Evolutionary conservation across 30 jellyfish, hydroid and myxozoan genomes (phyloP).

Genomic region (Aurelia sp.): DNA sequence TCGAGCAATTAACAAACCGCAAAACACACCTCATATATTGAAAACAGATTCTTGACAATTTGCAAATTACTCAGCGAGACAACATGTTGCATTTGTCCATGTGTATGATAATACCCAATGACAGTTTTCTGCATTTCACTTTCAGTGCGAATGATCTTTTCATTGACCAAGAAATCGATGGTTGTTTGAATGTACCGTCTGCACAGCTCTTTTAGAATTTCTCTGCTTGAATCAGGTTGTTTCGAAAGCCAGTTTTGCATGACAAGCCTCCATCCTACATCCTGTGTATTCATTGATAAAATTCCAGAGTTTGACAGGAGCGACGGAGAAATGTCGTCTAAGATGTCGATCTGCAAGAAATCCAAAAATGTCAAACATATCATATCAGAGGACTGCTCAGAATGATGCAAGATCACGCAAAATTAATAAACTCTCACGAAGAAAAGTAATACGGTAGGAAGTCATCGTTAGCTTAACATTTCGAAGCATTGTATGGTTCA

Average conservation of each 20-base stretch:
- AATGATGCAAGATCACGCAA: no score
- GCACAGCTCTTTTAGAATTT: constrained; percentile 39
- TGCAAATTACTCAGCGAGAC: constrained; percentile 27
- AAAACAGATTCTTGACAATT: constrained; percentile 50
- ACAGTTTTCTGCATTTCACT: constrained; percentile 21
- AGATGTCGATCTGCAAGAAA: constrained; percentile 41
- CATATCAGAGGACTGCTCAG: no score
- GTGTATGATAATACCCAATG: constrained; percentile 49
- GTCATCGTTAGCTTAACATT: no score
- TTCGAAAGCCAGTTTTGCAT: constrained; percentile 62
- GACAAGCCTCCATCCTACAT: constrained; percentile 61
- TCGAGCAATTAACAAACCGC: constrained; percentile 16
- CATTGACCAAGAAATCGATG: constrained; percentile 44
- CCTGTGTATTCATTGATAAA: constrained; percentile 32
- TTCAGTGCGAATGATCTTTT: constrained; percentile 37
- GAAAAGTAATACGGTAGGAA: no score
- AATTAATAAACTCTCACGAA: no score
- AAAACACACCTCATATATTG: constrained; percentile 58
- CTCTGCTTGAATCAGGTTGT: constrained; percentile 51
- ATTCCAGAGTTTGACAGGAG: constrained; percentile 59
- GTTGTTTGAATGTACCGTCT: constrained; percentile 56
- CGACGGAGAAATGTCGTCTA: constrained; percentile 46
- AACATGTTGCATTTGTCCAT: constrained; percentile 55
- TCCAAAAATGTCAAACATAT: not conserved
- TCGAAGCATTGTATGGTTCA: no score